These are phyloP conservation scores for Ptilodon capucinus DNA, from an alignment of 2,888 invertebrate genomes.

Conservation along the genomic window DNA sequence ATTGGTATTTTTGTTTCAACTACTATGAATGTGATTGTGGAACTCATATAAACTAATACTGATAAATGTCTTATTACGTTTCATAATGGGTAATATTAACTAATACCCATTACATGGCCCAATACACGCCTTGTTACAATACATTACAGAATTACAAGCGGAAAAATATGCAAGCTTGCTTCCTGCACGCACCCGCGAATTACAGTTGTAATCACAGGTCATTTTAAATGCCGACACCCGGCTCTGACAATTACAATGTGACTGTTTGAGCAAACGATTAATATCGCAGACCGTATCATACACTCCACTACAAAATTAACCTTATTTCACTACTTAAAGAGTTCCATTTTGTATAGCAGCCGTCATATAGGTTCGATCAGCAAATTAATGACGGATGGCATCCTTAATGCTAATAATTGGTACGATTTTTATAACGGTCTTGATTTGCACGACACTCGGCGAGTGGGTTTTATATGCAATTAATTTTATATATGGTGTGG, in stretches of 20 bases:
- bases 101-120: background rate
- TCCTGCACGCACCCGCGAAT: background rate
- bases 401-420: slow-evolving; percentile 33
- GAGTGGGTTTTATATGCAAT: background rate
- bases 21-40: too few species aligned
- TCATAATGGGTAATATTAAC: background rate
- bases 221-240: slow-evolving; percentile 23
- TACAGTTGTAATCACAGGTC: slow-evolving; percentile 15
- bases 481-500: background rate
- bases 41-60: too few species aligned
- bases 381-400: slow-evolving; percentile 25
- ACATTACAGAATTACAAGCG: background rate
- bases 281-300: slow-evolving; percentile 8
- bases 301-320: background rate
- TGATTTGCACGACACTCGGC: background rate
- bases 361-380: slow-evolving; percentile 9
- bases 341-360: slow-evolving; percentile 4
- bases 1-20: background rate
- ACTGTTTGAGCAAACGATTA: slow-evolving; percentile 25
- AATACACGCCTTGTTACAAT: background rate
- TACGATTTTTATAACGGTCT: slow-evolving; percentile 32
- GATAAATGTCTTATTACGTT: background rate
- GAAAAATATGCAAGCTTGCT: background rate
- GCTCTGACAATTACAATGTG: slow-evolving; percentile 17
- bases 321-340: background rate